Base-by-base conservation (phyloP, 2,797 vertebrate species). In the Syncerus caffer region DNA sequence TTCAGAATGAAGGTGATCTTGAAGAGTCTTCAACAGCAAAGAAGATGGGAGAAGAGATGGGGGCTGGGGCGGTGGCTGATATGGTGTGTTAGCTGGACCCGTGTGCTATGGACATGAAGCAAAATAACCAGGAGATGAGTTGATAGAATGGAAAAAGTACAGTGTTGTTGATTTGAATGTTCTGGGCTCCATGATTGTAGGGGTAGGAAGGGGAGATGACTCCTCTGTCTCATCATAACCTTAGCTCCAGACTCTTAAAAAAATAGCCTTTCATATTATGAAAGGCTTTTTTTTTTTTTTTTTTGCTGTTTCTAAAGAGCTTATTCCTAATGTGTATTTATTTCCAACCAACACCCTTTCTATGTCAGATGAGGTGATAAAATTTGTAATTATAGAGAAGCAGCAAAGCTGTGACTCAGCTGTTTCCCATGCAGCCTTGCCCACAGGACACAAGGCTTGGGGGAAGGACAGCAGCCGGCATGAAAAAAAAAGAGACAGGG, bases 351-450 rank as follows among this genome's bases (percentile, higher is more conserved):
- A 91, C 55, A 51, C 45, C 90, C 62, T n/a, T 38, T 42, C 85
- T 64, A 12, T 64, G 94, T 64, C 89, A 88, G 95, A 90, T 86
- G 96, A 97, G 87, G 79, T 80, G 96, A 88, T 97, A 95, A 58
- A 58, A 14, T 29, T 58, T 60, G 76, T 95, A 90, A 78, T 53
- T 64, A 90, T 10, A 95, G 95, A 83, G 71, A 88, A 94, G 93
- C 71, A 57, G 86, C 83, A 89, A 85, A 91, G 51, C n/a, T 19
- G 67, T 97, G 96, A 97, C 92, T 98, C 62, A n/a, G 93, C 95
- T n/a, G 10, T 95, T 97, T 93, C 90, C 93, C 31, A 31, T 0
- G 23, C 55, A 71, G 94, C 84, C 58, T 62, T 29, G 31, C 16
- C 38, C 51, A 14, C 79, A 80, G n/a, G 96, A 82, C 8, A 0